A percentile compares a stretch with the other conserved stretches of the same genome.
Evolutionary conservation across 2,797 vertebrate species (phyloP).

Genomic region (Ibycter americanus): DNA sequence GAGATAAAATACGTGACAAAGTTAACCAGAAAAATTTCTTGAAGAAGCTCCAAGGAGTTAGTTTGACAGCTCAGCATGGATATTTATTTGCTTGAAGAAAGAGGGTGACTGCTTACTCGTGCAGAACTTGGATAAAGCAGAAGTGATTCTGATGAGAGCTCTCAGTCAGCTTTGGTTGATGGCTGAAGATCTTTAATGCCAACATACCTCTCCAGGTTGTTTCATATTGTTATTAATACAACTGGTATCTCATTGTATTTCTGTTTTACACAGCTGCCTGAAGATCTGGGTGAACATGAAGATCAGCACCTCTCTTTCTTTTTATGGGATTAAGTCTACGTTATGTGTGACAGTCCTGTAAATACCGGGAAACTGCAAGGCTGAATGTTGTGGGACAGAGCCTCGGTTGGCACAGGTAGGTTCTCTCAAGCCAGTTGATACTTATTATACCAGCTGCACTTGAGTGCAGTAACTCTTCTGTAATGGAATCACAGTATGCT

Average conservation of each 20-base stretch:
- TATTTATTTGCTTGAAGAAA: background rate
- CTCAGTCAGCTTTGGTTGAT: background rate
- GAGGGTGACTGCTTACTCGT: background rate
- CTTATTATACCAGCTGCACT: background rate
- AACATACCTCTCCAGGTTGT: background rate
- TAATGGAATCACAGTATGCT: slow-evolving; percentile 45
- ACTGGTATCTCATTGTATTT: background rate
- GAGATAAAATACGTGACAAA: background rate
- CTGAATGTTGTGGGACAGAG: background rate
- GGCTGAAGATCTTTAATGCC: background rate
- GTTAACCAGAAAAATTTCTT: background rate
- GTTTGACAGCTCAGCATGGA: background rate
- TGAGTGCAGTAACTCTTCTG: slow-evolving; percentile 47
- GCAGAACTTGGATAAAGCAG: background rate
- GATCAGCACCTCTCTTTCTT: background rate
- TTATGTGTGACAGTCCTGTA: background rate
- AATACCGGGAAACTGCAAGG: background rate
- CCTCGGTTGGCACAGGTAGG: background rate
- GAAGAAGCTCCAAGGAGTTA: background rate
- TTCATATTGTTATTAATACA: background rate
- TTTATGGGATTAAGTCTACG: background rate
- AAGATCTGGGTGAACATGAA: background rate
- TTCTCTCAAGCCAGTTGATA: background rate
- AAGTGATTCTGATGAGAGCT: background rate
- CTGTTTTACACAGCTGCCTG: background rate